Evolutionary conservation across 2,888 invertebrate species (phyloP).

Genomic region (Leucophenga maculata): DNA sequence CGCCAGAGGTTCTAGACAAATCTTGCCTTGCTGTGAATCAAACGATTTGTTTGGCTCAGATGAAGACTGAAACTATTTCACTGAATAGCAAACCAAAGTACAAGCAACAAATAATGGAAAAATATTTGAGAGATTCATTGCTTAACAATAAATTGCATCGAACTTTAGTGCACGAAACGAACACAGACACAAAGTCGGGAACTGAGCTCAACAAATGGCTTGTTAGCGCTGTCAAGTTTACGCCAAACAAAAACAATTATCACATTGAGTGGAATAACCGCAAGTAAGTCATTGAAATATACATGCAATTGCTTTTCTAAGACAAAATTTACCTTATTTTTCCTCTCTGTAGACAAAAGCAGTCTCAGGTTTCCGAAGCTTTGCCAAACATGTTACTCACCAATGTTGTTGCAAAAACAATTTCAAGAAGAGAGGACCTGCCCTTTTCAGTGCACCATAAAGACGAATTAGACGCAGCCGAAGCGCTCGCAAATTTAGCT

Average conservation of each 20-base stretch:
- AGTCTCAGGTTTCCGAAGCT: conserved; percentile 37
- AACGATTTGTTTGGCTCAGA: too few relatives aligned
- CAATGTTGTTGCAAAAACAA: conserved; percentile 45
- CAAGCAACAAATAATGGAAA: conserved; percentile 77
- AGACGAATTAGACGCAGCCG: conserved; percentile 84
- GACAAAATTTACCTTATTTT: not conserved
- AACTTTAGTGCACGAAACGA: not conserved
- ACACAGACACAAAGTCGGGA: conserved; percentile 49
- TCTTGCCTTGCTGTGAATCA: too few relatives aligned
- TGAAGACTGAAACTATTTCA: conserved; percentile 22
- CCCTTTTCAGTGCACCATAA: conserved; percentile 74
- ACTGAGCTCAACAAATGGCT: conserved; percentile 83
- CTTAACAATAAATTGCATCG: conserved; percentile 24
- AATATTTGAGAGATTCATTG: conserved; percentile 74
- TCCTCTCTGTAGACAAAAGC: conserved; percentile 55
- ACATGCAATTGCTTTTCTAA: not conserved
- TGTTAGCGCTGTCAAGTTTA: conserved; percentile 82
- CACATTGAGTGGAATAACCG: conserved; percentile 78
- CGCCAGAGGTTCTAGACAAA: not conserved
- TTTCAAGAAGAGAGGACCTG: conserved; percentile 45
- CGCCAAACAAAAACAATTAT: conserved; percentile 81
- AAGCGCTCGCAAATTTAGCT: conserved; percentile 81
- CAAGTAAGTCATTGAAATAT: conserved; percentile 49
- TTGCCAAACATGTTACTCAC: conserved; percentile 45
- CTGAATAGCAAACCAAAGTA: conserved; percentile 71